These are phyloP conservation scores for Salvelinus alpinus DNA, from an alignment of 2,113 vertebrate genomes.

Conservation along the genomic window DNA sequence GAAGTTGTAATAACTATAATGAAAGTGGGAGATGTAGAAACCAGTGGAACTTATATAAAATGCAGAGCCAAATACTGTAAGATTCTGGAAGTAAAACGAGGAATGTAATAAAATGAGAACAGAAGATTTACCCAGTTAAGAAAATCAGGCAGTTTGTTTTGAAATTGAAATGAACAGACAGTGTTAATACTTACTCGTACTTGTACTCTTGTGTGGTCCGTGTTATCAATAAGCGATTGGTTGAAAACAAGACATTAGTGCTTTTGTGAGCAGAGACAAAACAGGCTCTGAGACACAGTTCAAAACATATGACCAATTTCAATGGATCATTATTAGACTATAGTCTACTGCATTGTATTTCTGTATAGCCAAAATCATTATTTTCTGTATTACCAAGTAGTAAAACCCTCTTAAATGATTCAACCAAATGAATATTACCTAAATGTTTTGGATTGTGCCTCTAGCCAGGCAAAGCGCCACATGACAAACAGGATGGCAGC, in stretches of 20 bases:
- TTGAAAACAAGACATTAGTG: constrained; percentile 88
- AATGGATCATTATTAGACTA: too few species aligned
- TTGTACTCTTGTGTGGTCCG: constrained; percentile 80
- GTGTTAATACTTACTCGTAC: constrained; percentile 76
- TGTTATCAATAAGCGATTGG: constrained; percentile 81
- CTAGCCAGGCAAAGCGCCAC: constrained; percentile 68
- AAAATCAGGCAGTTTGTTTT: constrained; percentile 49
- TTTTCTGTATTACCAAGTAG: too few species aligned
- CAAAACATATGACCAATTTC: constrained; percentile 6
- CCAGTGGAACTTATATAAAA: constrained; percentile 40
- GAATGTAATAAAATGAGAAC: constrained; percentile 42
- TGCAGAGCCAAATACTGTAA: constrained; percentile 27
- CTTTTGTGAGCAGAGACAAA: constrained; percentile 79
- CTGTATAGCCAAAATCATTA: too few species aligned
- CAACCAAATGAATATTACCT: not conserved
- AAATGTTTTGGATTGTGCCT: constrained; percentile 69
- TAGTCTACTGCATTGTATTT: too few species aligned
- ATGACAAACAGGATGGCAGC: constrained; percentile 76
- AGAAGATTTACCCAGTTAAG: constrained; percentile 49
- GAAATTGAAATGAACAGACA: constrained; percentile 55
- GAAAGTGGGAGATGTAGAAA: constrained; percentile 44
- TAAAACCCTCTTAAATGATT: not conserved
- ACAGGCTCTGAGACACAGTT: constrained; percentile 72
- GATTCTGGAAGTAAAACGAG: constrained; percentile 25
- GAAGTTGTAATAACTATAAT: constrained; percentile 16